Evolutionary conservation across 2,888 invertebrate genomes (phyloP).

Genomic region (Cryptophagus acutangulus): DNA sequence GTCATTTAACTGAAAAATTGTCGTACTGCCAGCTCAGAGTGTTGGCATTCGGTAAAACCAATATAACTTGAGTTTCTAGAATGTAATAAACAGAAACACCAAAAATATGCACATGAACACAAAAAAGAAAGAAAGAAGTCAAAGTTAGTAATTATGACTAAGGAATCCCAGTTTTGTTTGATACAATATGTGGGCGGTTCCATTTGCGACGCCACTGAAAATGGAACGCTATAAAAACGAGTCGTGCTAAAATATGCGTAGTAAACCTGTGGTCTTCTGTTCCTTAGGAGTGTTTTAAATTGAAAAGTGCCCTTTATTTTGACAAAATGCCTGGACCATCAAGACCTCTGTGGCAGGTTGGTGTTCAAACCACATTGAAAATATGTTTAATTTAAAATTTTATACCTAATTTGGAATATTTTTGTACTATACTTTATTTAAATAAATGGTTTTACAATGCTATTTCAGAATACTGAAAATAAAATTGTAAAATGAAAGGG

Average conservation of each 20-base stretch:
- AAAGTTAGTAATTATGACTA: constrained; percentile 27
- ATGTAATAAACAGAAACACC: no score
- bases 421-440: no score
- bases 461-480: constrained; percentile 11
- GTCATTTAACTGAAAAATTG: no score
- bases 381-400: no score
- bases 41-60: no score
- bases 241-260: constrained; percentile 34
- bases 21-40: no score
- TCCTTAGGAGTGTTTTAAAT: constrained; percentile 32
- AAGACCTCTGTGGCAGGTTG: constrained; percentile 70
- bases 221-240: constrained; percentile 42
- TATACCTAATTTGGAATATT: no score
- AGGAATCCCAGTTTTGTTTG: constrained; percentile 29
- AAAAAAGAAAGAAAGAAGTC: no score
- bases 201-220: constrained; percentile 37
- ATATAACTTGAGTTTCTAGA: no score
- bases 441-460: no score
- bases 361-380: constrained; percentile 22
- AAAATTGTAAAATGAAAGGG: constrained; percentile 2
- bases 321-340: constrained; percentile 64
- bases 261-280: constrained; percentile 36
- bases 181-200: constrained; percentile 31
- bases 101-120: no score
- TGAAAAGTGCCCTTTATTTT: constrained; percentile 22